These are phyloP conservation scores for Neoitamus cyanurus DNA, from an alignment of 2,888 invertebrate genomes.

Conservation along the genomic window DNA sequence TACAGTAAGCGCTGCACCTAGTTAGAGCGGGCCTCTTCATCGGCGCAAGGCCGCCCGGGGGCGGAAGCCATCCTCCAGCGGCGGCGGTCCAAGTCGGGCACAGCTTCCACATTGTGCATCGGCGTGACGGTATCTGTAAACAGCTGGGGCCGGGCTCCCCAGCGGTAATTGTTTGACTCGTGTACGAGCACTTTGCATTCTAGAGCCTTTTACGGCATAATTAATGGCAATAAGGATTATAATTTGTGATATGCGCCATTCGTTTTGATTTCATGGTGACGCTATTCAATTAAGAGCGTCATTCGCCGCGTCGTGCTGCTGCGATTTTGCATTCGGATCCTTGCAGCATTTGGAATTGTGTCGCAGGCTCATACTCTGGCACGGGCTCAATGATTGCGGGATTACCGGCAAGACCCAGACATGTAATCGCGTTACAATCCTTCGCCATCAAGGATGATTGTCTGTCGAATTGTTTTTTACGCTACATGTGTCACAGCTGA, in stretches of 20 bases:
- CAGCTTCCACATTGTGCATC: background rate
- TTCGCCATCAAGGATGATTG: background rate
- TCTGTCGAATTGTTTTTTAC: background rate
- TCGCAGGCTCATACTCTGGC: background rate
- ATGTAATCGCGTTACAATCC: background rate
- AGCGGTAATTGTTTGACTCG: constrained; percentile 31
- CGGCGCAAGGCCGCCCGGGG: too few relatives aligned
- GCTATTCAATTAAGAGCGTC: constrained; percentile 24
- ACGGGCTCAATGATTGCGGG: background rate
- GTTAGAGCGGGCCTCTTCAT: too few relatives aligned
- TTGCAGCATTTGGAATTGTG: background rate
- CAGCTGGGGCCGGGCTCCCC: constrained; percentile 3
- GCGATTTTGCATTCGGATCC: background rate
- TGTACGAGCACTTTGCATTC: constrained; percentile 26
- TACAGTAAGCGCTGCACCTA: background rate
- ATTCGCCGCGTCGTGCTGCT: background rate
- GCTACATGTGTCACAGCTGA: background rate
- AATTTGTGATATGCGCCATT: constrained; percentile 26
- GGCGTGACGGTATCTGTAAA: constrained; percentile 10
- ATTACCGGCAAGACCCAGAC: background rate
- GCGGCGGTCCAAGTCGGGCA: background rate
- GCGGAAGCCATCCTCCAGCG: background rate
- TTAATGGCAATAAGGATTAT: constrained; percentile 39
- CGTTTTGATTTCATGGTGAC: constrained; percentile 11
- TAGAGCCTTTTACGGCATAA: constrained; percentile 35